phyloP scores from a whole-genome alignment of 2,888 invertebrate genomes.

The Cheilosia impressa region DNA sequence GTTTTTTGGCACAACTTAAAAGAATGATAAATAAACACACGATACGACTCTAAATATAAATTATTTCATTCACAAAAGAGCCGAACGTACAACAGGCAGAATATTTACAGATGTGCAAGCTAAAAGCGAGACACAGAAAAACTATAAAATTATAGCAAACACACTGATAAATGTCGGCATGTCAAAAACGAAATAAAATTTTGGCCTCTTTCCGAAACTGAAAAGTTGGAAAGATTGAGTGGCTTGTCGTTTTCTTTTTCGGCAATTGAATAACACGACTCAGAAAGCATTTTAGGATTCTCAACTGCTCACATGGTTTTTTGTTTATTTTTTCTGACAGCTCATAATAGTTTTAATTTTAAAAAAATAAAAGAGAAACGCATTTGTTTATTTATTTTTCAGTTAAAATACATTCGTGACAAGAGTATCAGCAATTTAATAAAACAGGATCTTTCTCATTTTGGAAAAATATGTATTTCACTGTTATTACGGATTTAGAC shows the following conservation, averaged over 20 bases:
- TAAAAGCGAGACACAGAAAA: not conserved
- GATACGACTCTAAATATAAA: constrained; percentile 24
- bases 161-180: not conserved
- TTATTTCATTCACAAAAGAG: constrained; percentile 37
- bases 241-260: not conserved
- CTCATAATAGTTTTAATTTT: no score
- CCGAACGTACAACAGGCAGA: constrained; percentile 3
- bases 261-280: not conserved
- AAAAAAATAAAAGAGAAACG: no score
- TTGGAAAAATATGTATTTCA: no score
- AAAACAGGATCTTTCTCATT: no score
- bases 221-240: constrained; percentile 10
- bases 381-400: no score
- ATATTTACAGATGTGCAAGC: constrained; percentile 10
- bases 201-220: constrained; percentile 7
- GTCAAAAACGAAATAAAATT: not conserved
- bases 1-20: not conserved
- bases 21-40: constrained; percentile 1
- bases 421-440: no score
- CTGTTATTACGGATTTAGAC: no score
- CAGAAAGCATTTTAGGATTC: not conserved
- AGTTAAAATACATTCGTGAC: no score
- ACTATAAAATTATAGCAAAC: no score
- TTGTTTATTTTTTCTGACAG: no score
- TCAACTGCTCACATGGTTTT: no score